Evolutionary conservation across 2,888 invertebrate genomes (phyloP).

Genomic region (Scaptomyza flava): DNA sequence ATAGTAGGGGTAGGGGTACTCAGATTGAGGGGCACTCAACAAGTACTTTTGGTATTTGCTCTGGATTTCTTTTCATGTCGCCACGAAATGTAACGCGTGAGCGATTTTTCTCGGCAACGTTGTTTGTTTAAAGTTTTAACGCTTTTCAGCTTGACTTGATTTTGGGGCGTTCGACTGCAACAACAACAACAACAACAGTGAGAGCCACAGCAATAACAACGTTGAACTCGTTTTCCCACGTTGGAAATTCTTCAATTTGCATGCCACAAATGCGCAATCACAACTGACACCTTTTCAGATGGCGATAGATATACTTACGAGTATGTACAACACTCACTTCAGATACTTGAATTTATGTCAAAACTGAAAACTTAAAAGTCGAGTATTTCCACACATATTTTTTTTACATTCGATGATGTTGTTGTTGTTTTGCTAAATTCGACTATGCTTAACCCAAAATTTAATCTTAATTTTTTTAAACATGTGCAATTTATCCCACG

Average conservation of each 20-base stretch:
- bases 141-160: slow-evolving; percentile 70
- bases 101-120: slow-evolving; percentile 62
- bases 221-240: slow-evolving; percentile 76
- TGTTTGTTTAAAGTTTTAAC: slow-evolving; percentile 71
- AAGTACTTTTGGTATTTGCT: slow-evolving; percentile 45
- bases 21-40: slow-evolving; percentile 17
- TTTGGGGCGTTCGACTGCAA: slow-evolving; percentile 66
- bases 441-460: background rate
- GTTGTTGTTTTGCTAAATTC: background rate
- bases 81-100: slow-evolving; percentile 65
- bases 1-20: slow-evolving; percentile 19
- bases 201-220: slow-evolving; percentile 35
- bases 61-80: slow-evolving; percentile 60
- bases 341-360: slow-evolving; percentile 34
- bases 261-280: slow-evolving; percentile 74
- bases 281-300: slow-evolving; percentile 68
- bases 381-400: slow-evolving; percentile 19
- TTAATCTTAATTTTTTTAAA: slow-evolving; percentile 6
- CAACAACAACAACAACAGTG: slow-evolving; percentile 30
- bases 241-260: slow-evolving; percentile 80
- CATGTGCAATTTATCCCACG: slow-evolving; percentile 59
- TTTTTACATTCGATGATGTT: background rate
- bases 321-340: slow-evolving; percentile 46
- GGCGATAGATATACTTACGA: slow-evolving; percentile 33
- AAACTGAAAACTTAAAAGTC: slow-evolving; percentile 29